Conservation (phyloP, 2,797 vertebrate genomes). For the Odontamblyopus rebecca region DNA sequence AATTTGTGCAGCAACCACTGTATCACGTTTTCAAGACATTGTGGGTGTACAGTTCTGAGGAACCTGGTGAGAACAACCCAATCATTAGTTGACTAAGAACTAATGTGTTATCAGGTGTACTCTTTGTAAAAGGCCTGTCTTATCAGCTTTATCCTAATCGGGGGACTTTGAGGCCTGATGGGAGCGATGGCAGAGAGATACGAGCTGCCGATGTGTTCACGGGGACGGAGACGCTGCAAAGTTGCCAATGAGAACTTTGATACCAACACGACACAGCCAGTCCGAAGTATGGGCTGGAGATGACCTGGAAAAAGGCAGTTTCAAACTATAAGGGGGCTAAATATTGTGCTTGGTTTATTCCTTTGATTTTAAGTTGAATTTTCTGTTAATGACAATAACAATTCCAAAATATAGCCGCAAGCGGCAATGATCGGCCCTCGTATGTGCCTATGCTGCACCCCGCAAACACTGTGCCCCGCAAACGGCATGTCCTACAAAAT, state of each 20-base stretch:
- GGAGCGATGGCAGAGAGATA: slow-evolving; percentile 50
- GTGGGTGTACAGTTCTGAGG: slow-evolving; percentile 14
- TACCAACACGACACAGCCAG: slow-evolving; percentile 17
- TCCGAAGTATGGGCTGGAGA: background rate
- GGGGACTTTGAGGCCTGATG: slow-evolving; percentile 74
- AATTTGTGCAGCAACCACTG: background rate
- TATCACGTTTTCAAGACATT: background rate
- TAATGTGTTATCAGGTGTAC: slow-evolving; percentile 63
- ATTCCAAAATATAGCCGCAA: background rate
- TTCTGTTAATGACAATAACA: background rate
- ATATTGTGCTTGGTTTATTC: too few relatives aligned
- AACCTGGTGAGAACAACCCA: slow-evolving; percentile 30
- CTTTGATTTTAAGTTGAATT: background rate
- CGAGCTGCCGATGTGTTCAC: slow-evolving; percentile 45
- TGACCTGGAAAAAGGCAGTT: background rate
- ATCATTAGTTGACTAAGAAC: slow-evolving; percentile 52
- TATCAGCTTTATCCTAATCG: slow-evolving; percentile 68
- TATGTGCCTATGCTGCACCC: too few relatives aligned
- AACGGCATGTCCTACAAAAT: too few relatives aligned
- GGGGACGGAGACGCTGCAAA: slow-evolving; percentile 9
- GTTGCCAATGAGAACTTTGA: slow-evolving; percentile 52
- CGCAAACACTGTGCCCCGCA: too few relatives aligned
- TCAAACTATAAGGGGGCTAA: background rate
- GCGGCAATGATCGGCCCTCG: too few relatives aligned
- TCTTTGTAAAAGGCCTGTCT: slow-evolving; percentile 54